These are phyloP conservation scores for Meta bourneti DNA, from an alignment of 2,888 invertebrate species.

Conservation along the genomic window DNA sequence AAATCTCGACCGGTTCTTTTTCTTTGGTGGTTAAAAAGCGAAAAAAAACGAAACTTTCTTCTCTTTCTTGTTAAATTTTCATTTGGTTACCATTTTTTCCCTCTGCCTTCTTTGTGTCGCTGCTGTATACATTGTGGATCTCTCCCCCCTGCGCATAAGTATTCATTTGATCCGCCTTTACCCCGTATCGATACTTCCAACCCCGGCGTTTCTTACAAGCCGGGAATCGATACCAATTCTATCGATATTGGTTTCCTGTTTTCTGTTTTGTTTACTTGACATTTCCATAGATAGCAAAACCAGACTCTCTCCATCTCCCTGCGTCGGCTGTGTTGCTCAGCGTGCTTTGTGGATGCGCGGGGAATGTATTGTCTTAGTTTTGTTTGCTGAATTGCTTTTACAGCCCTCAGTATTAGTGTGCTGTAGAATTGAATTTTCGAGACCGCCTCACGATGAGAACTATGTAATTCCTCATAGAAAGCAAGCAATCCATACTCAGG, in stretches of 20 bases:
- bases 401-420: background rate
- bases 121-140: conserved; percentile 53
- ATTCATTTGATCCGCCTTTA: conserved; percentile 69
- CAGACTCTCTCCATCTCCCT: background rate
- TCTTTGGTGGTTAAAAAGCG: conserved; percentile 10
- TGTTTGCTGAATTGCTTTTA: background rate
- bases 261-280: conserved; percentile 50
- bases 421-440: background rate
- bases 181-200: conserved; percentile 60
- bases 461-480: background rate
- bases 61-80: conserved; percentile 71
- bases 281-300: conserved; percentile 55
- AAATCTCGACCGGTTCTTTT: conserved; percentile 37
- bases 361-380: background rate
- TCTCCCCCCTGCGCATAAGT: conserved; percentile 48
- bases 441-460: background rate
- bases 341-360: too few relatives aligned
- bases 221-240: conserved; percentile 64
- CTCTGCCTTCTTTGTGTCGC: conserved; percentile 25
- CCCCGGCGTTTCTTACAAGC: conserved; percentile 6
- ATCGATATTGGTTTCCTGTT: conserved; percentile 72
- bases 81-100: conserved; percentile 37
- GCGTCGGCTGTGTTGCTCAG: background rate
- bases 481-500: background rate
- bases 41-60: conserved; percentile 31